Evolutionary conservation across 2,888 invertebrate genomes (phyloP).

Genomic region (Trichogramma dendrolimi): DNA sequence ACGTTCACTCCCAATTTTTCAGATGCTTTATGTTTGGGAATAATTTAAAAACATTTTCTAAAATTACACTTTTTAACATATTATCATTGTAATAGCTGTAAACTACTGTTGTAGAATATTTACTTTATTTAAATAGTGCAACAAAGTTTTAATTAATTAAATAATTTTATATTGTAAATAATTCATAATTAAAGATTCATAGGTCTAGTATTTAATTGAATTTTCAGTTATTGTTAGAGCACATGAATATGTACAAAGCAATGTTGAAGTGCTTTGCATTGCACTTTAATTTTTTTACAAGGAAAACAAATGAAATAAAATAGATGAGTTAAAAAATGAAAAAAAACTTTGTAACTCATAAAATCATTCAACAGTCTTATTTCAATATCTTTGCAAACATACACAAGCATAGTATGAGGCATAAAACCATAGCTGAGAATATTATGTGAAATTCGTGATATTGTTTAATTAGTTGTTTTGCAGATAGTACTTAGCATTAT

Average conservation of each 20-base stretch:
- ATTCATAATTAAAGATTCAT: no score
- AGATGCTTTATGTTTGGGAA: background rate
- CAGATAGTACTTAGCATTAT: no score
- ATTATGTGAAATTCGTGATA: no score
- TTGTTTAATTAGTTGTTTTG: no score
- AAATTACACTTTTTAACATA: background rate
- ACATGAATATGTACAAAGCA: conserved; percentile 53
- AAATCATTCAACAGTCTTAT: no score
- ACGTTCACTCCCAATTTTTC: no score
- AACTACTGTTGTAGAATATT: background rate
- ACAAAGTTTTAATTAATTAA: no score
- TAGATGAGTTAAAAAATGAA: conserved; percentile 26
- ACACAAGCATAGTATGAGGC: no score
- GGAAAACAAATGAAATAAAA: conserved; percentile 25
- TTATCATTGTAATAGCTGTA: background rate
- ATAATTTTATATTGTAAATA: no score
- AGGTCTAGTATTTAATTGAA: conserved; percentile 14
- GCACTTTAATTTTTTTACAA: conserved; percentile 52
- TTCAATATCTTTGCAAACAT: no score
- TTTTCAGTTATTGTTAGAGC: conserved; percentile 47
- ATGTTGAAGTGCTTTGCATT: conserved; percentile 50
- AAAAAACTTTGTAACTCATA: conserved; percentile 23
- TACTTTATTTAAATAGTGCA: no score
- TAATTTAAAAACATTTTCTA: background rate
- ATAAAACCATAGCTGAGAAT: no score